Conservation (phyloP, 2,113 vertebrate species). For the Cacatua alba region DNA sequence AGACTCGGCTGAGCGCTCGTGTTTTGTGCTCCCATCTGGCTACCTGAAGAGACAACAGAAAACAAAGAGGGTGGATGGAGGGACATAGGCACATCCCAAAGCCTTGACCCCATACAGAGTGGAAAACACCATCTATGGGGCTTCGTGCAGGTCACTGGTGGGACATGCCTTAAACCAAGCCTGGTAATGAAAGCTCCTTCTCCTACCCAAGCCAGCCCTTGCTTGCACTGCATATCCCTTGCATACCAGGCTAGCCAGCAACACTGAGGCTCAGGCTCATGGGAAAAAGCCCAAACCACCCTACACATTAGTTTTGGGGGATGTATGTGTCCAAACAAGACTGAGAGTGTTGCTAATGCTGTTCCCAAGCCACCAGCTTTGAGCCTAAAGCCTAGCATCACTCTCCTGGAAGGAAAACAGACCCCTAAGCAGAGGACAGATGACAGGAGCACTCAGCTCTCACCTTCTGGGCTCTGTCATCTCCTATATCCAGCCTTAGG, state of each 20-base stretch:
- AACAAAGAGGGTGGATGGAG: neutral
- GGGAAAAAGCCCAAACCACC: neutral
- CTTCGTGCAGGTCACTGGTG: neutral
- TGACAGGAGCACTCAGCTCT: neutral
- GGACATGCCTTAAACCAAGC: neutral
- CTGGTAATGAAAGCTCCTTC: neutral
- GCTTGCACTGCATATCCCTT: neutral
- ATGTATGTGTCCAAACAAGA: no score
- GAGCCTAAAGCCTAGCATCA: rapidly evolving
- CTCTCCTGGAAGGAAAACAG: neutral
- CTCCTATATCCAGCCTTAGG: neutral
- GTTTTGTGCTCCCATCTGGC: slow-evolving; percentile 92
- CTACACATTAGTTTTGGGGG: neutral
- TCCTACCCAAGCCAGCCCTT: neutral
- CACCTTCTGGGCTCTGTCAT: neutral
- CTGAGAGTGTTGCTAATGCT: neutral
- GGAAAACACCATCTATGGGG: rapidly evolving
- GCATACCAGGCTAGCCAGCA: neutral
- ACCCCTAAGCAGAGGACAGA: neutral
- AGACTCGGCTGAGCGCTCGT: slow-evolving; percentile 76
- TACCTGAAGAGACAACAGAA: slow-evolving; percentile 75
- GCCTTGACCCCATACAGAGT: rapidly evolving
- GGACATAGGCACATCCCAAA: neutral
- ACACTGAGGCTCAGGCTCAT: neutral
- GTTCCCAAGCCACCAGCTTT: neutral